Conservation (phyloP, 2,888 invertebrate genomes). For the Euproctis similis region DNA sequence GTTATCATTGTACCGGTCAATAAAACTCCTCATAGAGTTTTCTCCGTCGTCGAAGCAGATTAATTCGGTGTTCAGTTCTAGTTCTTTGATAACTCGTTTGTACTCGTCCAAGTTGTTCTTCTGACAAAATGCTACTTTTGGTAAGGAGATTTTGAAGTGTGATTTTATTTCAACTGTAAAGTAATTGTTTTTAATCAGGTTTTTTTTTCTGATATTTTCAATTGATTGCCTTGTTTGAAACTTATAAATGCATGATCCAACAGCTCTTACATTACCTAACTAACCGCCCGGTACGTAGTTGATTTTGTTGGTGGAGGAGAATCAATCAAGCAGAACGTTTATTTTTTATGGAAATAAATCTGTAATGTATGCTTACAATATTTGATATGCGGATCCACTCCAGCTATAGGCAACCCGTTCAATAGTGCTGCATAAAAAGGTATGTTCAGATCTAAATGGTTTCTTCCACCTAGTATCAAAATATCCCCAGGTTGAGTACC, state of each 20-base stretch:
- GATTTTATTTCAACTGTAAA: conserved; percentile 48
- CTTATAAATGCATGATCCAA: no score
- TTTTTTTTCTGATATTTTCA: no score
- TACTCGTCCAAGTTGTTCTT: conserved; percentile 29
- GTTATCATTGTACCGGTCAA: conserved; percentile 25
- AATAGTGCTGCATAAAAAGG: conserved; percentile 49
- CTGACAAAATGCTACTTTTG: conserved; percentile 50
- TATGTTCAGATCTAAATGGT: conserved; percentile 51
- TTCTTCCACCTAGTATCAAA: conserved; percentile 44
- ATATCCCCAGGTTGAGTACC: conserved; percentile 48
- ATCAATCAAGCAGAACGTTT: no score
- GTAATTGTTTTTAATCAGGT: no score
- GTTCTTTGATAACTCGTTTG: conserved; percentile 24
- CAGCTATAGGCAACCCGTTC: conserved; percentile 46
- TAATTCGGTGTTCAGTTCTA: conserved; percentile 35
- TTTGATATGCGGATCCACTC: conserved; percentile 50
- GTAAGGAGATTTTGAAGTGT: conserved; percentile 35
- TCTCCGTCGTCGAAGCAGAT: conserved; percentile 41
- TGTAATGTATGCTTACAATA: no score
- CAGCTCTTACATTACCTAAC: no score
- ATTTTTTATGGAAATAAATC: no score
- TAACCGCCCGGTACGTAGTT: no score
- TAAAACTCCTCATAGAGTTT: conserved; percentile 33
- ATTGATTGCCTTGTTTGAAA: no score
- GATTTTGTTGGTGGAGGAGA: no score